Conservation (phyloP, 2,888 invertebrate species). For the Sphaeridia pumilis region DNA sequence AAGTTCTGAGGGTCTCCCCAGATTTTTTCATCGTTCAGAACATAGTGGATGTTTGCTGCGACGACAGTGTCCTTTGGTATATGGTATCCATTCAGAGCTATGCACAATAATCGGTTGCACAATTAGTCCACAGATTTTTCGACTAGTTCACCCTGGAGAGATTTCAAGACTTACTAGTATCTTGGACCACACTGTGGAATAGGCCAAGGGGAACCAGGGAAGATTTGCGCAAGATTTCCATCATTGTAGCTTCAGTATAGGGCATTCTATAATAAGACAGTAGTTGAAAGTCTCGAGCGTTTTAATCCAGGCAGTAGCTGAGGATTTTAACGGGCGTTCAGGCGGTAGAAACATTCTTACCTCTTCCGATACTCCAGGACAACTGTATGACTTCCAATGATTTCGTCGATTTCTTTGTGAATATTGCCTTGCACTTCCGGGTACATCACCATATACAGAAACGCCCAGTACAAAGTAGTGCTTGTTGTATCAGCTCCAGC, state of each 20-base stretch:
- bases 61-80: slow-evolving; percentile 34
- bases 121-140: neutral
- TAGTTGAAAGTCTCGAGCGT: neutral
- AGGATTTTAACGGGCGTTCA: neutral
- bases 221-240: slow-evolving; percentile 33
- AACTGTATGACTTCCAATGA: slow-evolving; percentile 34
- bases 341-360: slow-evolving; percentile 12
- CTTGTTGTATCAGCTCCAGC: slow-evolving; percentile 37
- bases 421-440: slow-evolving; percentile 36
- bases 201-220: slow-evolving; percentile 33
- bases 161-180: slow-evolving; percentile 20
- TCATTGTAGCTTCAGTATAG: slow-evolving; percentile 33
- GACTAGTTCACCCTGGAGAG: neutral
- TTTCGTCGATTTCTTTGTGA: slow-evolving; percentile 37
- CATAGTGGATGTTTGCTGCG: slow-evolving; percentile 31
- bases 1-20: slow-evolving; percentile 34
- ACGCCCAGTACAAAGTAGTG: slow-evolving; percentile 35
- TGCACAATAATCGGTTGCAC: neutral
- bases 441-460: slow-evolving; percentile 37
- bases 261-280: slow-evolving; percentile 24
- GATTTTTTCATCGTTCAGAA: slow-evolving; percentile 24
- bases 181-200: slow-evolving; percentile 27
- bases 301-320: neutral
- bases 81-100: slow-evolving; percentile 30
- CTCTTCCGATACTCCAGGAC: slow-evolving; percentile 23